Evolutionary conservation across 2,113 vertebrate species (phyloP), one percentile per base, ranked within the genome.

Genomic region (Ranitomeya imitator): DNA sequence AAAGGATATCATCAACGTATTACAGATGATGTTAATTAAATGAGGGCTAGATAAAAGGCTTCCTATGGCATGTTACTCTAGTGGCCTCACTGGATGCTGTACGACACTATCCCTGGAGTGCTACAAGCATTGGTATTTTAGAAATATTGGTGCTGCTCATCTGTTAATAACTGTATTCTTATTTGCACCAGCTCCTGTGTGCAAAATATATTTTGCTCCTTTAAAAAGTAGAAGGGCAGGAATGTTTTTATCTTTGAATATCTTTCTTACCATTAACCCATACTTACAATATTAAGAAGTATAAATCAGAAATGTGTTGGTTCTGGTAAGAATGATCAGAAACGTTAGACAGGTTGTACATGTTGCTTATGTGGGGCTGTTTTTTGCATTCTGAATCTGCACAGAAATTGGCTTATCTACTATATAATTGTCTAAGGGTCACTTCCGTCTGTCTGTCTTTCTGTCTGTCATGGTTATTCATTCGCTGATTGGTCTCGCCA

Each of bases 1-100:
- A 83, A 83, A 18, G 61, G 45, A 69, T 52, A 83, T 83, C 12
- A 83, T 83, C 63, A 83, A 69, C 37, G 12, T 83, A 83, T 83
- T 83, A 83, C 60, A 67, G 65, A 63, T 54, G 52, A 83, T 83
- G 61, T 16, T 83, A 67, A 69, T 83, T 54, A 52, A 83, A 69
- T 83, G 61, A 83, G 2, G 60, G 37, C 31, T 21, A 8, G 37
- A 69, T 65, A 65, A 69, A 83, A 83, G 12, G 37, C 13, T 83
- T 52, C 15, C 13, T 16, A 54, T 83, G 61, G 23, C 61, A 67
- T 52, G 37, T 16, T 23, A n/a, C 37, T 69, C 16, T 69, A 67
- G 21, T 83, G 81, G 5, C 7, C 45, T 16, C 19, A 54, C 51
- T 54, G 19, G 61, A 19, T 83, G 60, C 60, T 65, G 6, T 26